Base-by-base conservation (phyloP, 2,113 vertebrate species). In the Tricholaema leucomelas region DNA sequence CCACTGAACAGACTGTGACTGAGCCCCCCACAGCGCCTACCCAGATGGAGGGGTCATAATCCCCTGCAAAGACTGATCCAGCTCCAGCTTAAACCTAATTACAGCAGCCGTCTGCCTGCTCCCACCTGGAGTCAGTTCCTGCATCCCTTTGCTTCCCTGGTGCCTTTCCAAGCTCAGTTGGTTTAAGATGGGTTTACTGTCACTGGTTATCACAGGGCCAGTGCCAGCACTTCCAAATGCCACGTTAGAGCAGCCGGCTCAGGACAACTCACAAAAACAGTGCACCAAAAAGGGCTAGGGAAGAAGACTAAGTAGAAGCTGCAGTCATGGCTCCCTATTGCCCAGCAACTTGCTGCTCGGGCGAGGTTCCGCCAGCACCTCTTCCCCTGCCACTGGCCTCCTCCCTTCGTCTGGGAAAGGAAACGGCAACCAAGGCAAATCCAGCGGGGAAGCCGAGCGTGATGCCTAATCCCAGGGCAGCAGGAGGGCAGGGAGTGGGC, bases 51-150 rank as follows among this genome's bases (percentile, higher is more conserved):
- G 91, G 90, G 85, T 64, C 55, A 95, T 95, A 96, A 95, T 94
- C 94, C 76, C 46, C 54, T 4, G 8, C 75, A 91, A 91, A 93
- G 91, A 52, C 94, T 93, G 94, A 96, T 94, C 95, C 93, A 90
- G 85, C 85, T 93, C 86, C 90, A 80, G 85, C 92, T 94, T 94
- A 95, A 91, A 80, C 90, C 91, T 91, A 95, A 95, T 93, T 96
- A 95, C 72, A 70, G 65, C 2, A 2, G 48, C 95, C 3, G 82
- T 87, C 85, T 93, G 85, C 66, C 60, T 46, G 4, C 75, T 94
- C 75, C 64, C 85, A 96, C 91, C 95, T 92, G 94, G 85, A 85
- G 79, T 60, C 46, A 20, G 64, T 59, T 94, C 69, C 50, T 58
- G 83, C 74, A 59, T 58, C 84, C 40, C 64, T 85, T 80, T 21